Percentiles rank a stretch among this genome's conserved stretches.
Evolutionary conservation across 1,140 invertebrate species (phyloP).

Genomic region (Notospermus geniculatus): DNA sequence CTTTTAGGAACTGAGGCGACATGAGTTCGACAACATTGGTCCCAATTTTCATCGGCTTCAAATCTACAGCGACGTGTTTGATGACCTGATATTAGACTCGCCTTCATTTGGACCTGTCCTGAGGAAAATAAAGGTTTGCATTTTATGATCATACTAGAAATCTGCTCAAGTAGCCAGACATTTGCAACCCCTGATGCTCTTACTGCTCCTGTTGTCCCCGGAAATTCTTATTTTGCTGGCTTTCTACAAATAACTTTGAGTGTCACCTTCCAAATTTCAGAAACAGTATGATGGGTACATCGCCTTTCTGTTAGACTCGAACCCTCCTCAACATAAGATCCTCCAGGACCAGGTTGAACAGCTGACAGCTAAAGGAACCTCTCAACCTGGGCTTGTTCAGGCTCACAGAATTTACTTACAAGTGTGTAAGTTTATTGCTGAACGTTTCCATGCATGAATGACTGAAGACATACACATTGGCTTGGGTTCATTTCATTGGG

Average conservation of each 20-base stretch:
- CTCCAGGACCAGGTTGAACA: conserved; percentile 45
- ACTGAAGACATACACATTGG: too few species aligned
- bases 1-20: conserved; percentile 35
- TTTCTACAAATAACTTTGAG: background rate
- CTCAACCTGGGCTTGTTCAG: conserved; percentile 27
- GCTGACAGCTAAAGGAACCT: conserved; percentile 38
- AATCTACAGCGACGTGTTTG: conserved; percentile 46
- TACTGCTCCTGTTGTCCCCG: background rate
- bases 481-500: too few species aligned
- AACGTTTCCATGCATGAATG: too few species aligned
- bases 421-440: too few species aligned
- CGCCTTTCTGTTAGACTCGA: conserved; percentile 40
- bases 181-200: too few species aligned
- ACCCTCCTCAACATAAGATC: conserved; percentile 40
- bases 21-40: conserved; percentile 29
- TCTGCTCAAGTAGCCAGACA: too few species aligned
- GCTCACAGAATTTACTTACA: too few species aligned
- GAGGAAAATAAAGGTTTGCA: conserved; percentile 43
- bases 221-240: background rate
- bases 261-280: conserved; percentile 21
- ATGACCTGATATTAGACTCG: conserved; percentile 45
- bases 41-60: conserved; percentile 51
- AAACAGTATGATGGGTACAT: conserved; percentile 52
- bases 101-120: conserved; percentile 47
- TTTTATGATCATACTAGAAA: too few species aligned